Conservation (phyloP, 2,888 invertebrate species). For the Agonopterix arenella region DNA sequence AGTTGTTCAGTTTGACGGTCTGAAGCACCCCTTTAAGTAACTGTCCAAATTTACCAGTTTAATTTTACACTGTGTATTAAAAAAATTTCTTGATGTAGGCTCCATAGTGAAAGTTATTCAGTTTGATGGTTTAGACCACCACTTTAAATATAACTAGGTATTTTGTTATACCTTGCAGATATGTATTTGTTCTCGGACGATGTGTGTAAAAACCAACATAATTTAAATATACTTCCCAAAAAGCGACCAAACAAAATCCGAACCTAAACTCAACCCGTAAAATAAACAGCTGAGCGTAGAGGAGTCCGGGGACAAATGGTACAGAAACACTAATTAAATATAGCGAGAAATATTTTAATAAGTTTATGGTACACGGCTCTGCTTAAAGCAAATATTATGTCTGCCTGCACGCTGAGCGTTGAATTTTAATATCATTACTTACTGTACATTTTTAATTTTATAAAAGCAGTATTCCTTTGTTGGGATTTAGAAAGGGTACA, state of each 20-base stretch:
- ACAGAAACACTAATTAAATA: slow-evolving; percentile 69
- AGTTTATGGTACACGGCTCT: slow-evolving; percentile 56
- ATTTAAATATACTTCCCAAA: too few species aligned
- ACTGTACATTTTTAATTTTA: slow-evolving; percentile 60
- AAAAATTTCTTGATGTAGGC: too few species aligned
- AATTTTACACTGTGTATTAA: too few species aligned
- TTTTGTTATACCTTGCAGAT: too few species aligned
- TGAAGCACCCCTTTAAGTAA: too few species aligned
- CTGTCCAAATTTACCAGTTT: too few species aligned
- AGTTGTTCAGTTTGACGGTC: too few species aligned
- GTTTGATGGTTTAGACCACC: too few species aligned
- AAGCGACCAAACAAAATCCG: not conserved
- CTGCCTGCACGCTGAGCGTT: slow-evolving; percentile 52
- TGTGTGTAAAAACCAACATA: too few species aligned
- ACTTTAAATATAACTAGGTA: too few species aligned
- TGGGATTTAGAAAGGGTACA: slow-evolving; percentile 21
- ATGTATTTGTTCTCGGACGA: too few species aligned
- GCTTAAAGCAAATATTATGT: slow-evolving; percentile 24
- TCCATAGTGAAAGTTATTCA: too few species aligned
- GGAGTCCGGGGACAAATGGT: slow-evolving; percentile 55
- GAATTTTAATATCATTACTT: slow-evolving; percentile 74
- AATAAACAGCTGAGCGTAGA: slow-evolving; percentile 46
- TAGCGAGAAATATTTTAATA: slow-evolving; percentile 73
- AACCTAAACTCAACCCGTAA: slow-evolving; percentile 23
- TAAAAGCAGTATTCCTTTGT: slow-evolving; percentile 59